Percentiles rank a stretch among this genome's conserved stretches.
Conservation (phyloP, 2,888 invertebrate species). For the Tridacna crocea region DNA sequence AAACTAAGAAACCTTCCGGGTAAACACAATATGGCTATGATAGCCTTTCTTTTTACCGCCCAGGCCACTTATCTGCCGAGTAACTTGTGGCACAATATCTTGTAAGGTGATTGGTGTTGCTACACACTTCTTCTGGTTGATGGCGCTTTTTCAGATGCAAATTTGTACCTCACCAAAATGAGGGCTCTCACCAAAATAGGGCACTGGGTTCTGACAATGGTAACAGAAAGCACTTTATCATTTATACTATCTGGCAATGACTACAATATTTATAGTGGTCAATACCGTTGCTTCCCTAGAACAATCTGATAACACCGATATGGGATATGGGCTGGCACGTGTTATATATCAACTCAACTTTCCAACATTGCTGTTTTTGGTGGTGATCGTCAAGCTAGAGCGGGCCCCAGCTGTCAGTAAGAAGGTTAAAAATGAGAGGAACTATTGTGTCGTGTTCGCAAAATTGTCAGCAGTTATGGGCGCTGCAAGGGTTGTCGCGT, state of each 20-base stretch:
- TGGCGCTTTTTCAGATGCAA: conserved; percentile 52
- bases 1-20: conserved; percentile 45
- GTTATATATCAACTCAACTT: conserved; percentile 36
- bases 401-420: conserved; percentile 16
- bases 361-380: conserved; percentile 39
- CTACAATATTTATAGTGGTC: conserved; percentile 22
- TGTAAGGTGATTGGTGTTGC: conserved; percentile 38
- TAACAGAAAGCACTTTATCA: conserved; percentile 20
- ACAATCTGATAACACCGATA: background rate
- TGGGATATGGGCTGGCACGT: conserved; percentile 40
- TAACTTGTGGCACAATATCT: background rate
- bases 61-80: conserved; percentile 26
- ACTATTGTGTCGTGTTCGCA: conserved; percentile 35
- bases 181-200: too few species aligned
- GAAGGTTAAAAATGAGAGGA: conserved; percentile 41
- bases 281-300: conserved; percentile 27
- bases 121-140: conserved; percentile 49
- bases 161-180: conserved; percentile 36
- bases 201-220: background rate
- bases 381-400: conserved; percentile 23
- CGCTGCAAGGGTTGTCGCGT: conserved; percentile 45
- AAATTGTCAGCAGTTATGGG: conserved; percentile 52
- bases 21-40: conserved; percentile 45
- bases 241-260: conserved; percentile 14
- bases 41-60: conserved; percentile 28